Percentiles rank a stretch among this genome's conserved stretches.
Evolutionary conservation across 2,113 vertebrate genomes (phyloP).

Genomic region (Vanacampus margaritifer): DNA sequence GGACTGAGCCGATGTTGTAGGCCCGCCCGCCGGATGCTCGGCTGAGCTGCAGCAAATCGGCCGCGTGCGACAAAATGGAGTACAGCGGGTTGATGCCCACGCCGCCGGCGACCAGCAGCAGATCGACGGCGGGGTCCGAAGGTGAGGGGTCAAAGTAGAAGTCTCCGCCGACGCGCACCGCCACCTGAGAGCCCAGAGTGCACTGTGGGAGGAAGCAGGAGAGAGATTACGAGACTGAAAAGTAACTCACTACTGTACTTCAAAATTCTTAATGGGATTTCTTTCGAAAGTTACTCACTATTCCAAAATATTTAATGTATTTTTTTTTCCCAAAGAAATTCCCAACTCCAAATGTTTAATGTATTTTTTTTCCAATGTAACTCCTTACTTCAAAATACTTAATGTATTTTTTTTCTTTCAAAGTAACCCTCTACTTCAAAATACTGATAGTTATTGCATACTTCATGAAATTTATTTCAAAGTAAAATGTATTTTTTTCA

Average conservation of each 20-base stretch:
- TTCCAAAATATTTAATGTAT: too few relatives aligned
- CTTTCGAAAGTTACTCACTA: too few relatives aligned
- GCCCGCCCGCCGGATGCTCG: slow-evolving; percentile 43
- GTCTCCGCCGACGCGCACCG: slow-evolving; percentile 86
- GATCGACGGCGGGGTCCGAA: slow-evolving; percentile 74
- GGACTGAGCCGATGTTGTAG: slow-evolving; percentile 72
- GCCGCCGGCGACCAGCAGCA: slow-evolving; percentile 89
- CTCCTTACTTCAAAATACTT: too few relatives aligned
- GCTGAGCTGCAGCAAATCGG: slow-evolving; percentile 75
- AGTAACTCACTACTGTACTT: background rate
- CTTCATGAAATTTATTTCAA: too few relatives aligned
- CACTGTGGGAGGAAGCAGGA: slow-evolving; percentile 69
- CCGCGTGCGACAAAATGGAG: slow-evolving; percentile 85
- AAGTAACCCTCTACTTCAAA: too few relatives aligned
- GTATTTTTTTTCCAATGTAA: too few relatives aligned
- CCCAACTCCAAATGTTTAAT: too few relatives aligned
- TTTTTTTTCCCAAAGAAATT: too few relatives aligned
- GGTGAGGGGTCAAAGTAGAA: slow-evolving; percentile 91
- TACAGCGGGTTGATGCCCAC: slow-evolving; percentile 95
- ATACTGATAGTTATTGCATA: too few relatives aligned
- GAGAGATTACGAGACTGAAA: background rate
- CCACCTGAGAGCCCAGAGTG: slow-evolving; percentile 79
- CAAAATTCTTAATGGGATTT: too few relatives aligned
- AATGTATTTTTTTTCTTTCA: too few relatives aligned
- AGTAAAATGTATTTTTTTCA: too few relatives aligned